Evolutionary conservation across 2,888 invertebrate genomes (phyloP), one percentile per base, ranked within the genome.

Genomic region (Sphaerophoria rueppellii): DNA sequence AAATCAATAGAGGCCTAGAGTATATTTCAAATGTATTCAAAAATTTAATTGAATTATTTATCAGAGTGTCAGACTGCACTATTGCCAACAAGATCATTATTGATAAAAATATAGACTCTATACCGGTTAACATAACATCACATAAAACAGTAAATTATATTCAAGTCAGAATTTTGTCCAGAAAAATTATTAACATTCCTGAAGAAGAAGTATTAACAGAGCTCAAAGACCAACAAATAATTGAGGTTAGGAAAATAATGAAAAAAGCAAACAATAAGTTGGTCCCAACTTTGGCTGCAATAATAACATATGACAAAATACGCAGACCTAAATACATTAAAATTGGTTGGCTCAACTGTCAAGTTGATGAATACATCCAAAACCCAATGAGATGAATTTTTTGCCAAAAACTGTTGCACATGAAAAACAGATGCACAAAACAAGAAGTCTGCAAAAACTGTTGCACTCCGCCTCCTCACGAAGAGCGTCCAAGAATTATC

Each of bases 371-470:
- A 60, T 75, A 60, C 57, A 82, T 86, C 6, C 72, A 73, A 3
- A 79, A 78, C 34, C 81, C 78, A 0, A 75, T 81, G 78, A 11
- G 81, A 14, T 81, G 78, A 7, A 11, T 75, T 6, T 70, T 35
- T 4, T 82, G 75, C 46, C 75, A 78, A 61, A 73, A 58, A 43
- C 54, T n/a, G n/a, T 86, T 5, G 82, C 77, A 82, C 50, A 82
- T 74, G 0, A 86, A 67, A 72, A 81, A 77, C 12, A 37, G 67
- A 11, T 85, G 79, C 35, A 61, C 52, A 2, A 65, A 34, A 14
- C 24, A 32, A 7, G n/a, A 58, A 24, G 9, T 52, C 11, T 83
- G 80, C 43, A 86, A 71, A 58, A 52, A 80, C 16, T 86, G 65
- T 16, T 79, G 54, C 4, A 9, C 55, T n/a, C 57, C 71, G 2